Percentiles rank a stretch among this genome's conserved stretches.
These are phyloP conservation scores for Upupa epops DNA, from an alignment of 2,113 vertebrate species.

Conservation along the genomic window DNA sequence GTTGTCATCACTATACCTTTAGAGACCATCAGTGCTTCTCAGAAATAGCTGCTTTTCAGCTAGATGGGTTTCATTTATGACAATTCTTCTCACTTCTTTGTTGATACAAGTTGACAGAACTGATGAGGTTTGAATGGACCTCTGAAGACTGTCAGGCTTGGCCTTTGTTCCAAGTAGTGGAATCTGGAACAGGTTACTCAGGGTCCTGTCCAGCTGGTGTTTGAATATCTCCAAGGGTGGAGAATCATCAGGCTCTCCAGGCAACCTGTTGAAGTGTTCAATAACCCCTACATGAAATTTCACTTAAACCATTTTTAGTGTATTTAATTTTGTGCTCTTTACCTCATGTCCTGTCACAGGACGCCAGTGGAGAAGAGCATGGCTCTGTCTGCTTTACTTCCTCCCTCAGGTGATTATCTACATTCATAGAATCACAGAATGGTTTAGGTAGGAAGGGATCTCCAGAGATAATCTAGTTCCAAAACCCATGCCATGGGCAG, in stretches of 20 bases:
- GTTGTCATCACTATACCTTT: background rate
- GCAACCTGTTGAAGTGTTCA: background rate
- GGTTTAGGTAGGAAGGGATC: too few relatives aligned
- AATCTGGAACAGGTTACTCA: background rate
- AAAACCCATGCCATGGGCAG: too few relatives aligned
- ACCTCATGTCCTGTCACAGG: background rate
- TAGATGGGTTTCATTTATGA: background rate
- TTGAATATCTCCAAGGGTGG: background rate
- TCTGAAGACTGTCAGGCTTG: background rate
- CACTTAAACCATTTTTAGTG: background rate
- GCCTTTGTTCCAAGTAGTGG: background rate
- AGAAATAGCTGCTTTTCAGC: background rate
- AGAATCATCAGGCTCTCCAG: background rate
- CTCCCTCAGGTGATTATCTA: background rate
- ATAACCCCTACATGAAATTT: background rate
- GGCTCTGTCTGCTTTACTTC: background rate
- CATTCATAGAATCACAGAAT: background rate
- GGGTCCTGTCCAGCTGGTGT: background rate
- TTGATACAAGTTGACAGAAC: background rate
- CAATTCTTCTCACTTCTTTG: background rate
- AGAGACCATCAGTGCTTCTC: background rate
- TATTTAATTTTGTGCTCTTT: background rate
- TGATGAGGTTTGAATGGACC: background rate
- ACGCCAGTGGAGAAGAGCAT: background rate
- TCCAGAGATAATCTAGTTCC: too few relatives aligned